These are phyloP conservation scores for Plumapathes pennacea DNA, from an alignment of 92 coral and sea anemone genomes.

Conservation along the genomic window DNA sequence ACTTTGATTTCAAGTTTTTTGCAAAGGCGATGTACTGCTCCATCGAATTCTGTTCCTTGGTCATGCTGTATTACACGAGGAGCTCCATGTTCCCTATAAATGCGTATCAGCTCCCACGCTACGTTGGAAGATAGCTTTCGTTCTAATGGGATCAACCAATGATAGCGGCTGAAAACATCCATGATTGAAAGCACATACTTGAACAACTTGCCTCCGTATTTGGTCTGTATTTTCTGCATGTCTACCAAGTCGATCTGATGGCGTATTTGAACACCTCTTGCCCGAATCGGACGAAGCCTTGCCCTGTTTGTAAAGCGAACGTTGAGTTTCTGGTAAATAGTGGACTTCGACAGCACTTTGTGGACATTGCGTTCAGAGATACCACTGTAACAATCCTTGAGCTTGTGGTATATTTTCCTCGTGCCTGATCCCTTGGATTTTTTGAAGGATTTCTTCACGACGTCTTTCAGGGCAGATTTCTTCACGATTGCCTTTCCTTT, in stretches of 20 bases:
- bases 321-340: conserved; percentile 9
- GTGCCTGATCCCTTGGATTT: conserved; percentile 17
- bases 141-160: conserved; percentile 16
- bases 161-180: conserved; percentile 18
- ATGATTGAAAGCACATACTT: conserved; percentile 12
- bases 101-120: conserved; percentile 2
- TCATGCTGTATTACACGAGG: conserved; percentile 20
- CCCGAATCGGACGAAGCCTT: conserved; percentile 18
- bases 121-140: too few relatives aligned
- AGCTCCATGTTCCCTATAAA: too few relatives aligned
- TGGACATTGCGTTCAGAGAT: conserved; percentile 9
- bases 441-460: conserved; percentile 6
- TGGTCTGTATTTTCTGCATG: conserved; percentile 7
- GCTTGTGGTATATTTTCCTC: conserved; percentile 24
- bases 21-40: conserved; percentile 13
- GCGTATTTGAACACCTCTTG: conserved; percentile 18
- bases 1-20: conserved; percentile 11
- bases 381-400: conserved; percentile 16
- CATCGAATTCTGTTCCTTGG: conserved; percentile 19
- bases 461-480: conserved; percentile 1
- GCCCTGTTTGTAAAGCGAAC: conserved; percentile 18
- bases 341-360: conserved; percentile 1
- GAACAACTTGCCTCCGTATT: conserved; percentile 4
- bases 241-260: conserved; percentile 23
- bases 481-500: conserved; percentile 10